A percentile compares a stretch with the other conserved stretches of the same genome.
Evolutionary conservation across 2,113 vertebrate species (phyloP).

Genomic region (Saimiri boliviensis): DNA sequence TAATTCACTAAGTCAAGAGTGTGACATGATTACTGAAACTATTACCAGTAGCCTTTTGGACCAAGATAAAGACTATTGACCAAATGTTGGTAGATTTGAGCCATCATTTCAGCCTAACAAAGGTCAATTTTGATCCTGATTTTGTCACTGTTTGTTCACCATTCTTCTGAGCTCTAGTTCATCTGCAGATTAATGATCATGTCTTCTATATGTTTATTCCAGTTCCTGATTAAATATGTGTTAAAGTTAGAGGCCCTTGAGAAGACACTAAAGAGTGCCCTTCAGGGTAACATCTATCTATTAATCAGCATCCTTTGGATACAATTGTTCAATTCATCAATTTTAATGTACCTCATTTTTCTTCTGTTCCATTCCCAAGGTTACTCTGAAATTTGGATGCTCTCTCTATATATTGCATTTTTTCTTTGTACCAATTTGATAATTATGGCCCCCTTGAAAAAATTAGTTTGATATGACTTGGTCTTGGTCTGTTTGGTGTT

Average conservation of each 20-base stretch:
- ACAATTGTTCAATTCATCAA: constrained; percentile 53
- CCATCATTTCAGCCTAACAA: not conserved
- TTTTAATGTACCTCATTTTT: constrained; percentile 69
- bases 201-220: constrained; percentile 46
- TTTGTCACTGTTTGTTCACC: constrained; percentile 26
- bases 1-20: not conserved
- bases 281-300: constrained; percentile 39
- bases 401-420: constrained; percentile 39
- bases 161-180: not conserved
- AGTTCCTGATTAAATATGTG: constrained; percentile 43
- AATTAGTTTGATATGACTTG: not conserved
- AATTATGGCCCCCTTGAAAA: not conserved
- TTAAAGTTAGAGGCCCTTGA: constrained; percentile 34
- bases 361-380: constrained; percentile 26
- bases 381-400: constrained; percentile 4
- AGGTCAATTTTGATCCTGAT: not conserved
- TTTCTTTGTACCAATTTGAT: constrained; percentile 10
- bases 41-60: not conserved
- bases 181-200: constrained; percentile 31
- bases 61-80: not conserved
- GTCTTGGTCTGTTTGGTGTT: not conserved
- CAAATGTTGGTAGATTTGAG: not conserved
- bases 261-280: constrained; percentile 31
- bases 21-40: not conserved
- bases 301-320: constrained; percentile 51